Evolutionary conservation across 2,113 vertebrate genomes (phyloP).

Genomic region (Cariama cristata): DNA sequence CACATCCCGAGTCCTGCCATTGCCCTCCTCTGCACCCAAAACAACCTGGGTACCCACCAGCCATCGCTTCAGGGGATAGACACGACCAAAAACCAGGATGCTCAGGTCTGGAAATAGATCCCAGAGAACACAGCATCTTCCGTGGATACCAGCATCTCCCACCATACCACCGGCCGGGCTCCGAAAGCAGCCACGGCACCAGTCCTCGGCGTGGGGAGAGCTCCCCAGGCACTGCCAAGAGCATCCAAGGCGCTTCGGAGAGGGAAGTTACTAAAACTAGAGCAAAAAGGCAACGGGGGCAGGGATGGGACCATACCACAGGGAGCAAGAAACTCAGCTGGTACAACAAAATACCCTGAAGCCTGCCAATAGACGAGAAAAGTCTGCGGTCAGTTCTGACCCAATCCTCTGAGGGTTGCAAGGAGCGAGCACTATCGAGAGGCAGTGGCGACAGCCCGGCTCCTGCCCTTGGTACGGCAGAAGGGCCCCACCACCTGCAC

Average conservation of each 20-base stretch:
- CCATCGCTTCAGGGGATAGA: neutral
- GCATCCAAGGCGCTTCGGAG: neutral
- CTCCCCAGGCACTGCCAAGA: neutral
- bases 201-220: neutral
- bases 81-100: neutral
- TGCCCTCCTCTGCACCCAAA: neutral
- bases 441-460: neutral
- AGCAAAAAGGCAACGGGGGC: rapidly evolving
- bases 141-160: rapidly evolving
- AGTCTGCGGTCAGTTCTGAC: neutral
- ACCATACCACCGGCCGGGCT: rapidly evolving
- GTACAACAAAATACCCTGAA: neutral
- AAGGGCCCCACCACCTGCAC: neutral
- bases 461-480: neutral
- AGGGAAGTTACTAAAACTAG: neutral
- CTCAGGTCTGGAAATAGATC: neutral
- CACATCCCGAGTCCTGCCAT: neutral
- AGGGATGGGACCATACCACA: no score
- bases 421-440: neutral
- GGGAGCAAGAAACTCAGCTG: neutral
- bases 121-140: neutral
- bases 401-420: rapidly evolving
- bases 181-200: rapidly evolving
- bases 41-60: neutral
- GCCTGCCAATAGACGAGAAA: rapidly evolving